Evolutionary conservation across 2,888 invertebrate species (phyloP).

Genomic region (Xanthostigma xanthostigma): DNA sequence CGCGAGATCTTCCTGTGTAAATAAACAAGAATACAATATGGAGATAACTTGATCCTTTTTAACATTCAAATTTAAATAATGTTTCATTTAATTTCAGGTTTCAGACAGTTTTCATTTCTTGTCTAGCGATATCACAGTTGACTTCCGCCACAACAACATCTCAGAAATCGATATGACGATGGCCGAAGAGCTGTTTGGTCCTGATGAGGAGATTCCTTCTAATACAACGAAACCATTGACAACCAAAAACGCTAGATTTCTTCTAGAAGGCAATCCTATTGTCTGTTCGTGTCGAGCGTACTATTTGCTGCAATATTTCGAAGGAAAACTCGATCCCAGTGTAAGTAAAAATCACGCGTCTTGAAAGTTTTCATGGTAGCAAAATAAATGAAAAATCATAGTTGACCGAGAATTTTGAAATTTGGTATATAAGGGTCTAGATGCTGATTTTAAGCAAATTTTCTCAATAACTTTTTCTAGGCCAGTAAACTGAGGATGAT

Average conservation of each 20-base stretch:
- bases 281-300: conserved; percentile 38
- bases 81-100: conserved; percentile 23
- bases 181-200: conserved; percentile 17
- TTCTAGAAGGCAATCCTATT: conserved; percentile 39
- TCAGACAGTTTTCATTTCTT: conserved; percentile 26
- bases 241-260: conserved; percentile 21
- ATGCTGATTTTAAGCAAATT: too few species aligned
- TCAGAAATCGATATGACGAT: conserved; percentile 24
- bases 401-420: too few species aligned
- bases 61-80: too few species aligned
- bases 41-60: too few species aligned
- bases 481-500: too few species aligned
- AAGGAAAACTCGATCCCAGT: conserved; percentile 24
- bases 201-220: conserved; percentile 11
- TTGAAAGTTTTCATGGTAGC: too few species aligned
- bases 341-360: conserved; percentile 16
- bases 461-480: too few species aligned
- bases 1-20: too few species aligned
- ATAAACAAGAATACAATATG: too few species aligned
- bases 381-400: too few species aligned
- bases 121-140: conserved; percentile 25
- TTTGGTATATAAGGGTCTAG: too few species aligned
- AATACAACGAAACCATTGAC: conserved; percentile 9
- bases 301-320: conserved; percentile 32
- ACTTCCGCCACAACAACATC: conserved; percentile 38